A percentile compares a stretch with the other conserved stretches of the same genome.
phyloP scores from a whole-genome alignment of 92 coral and sea anemone genomes.

The Meandrina meandrites region DNA sequence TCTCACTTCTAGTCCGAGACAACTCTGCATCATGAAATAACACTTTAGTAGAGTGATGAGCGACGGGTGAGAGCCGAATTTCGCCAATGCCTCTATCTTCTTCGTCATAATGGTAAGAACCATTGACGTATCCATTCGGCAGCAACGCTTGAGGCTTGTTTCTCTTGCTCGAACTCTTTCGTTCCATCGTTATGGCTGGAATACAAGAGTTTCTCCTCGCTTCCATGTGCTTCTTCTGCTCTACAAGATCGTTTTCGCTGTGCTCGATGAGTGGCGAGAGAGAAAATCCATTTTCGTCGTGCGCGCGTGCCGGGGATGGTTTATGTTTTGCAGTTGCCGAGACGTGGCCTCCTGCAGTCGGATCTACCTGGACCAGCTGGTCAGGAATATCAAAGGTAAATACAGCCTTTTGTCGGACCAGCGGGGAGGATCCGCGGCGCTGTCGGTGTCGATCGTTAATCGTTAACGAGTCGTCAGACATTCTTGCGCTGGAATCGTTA shows the following conservation, averaged over 20 bases:
- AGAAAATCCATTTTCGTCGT: conserved; percentile 33
- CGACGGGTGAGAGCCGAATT: not conserved
- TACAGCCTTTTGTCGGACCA: conserved; percentile 92
- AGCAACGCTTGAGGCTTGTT: conserved; percentile 2
- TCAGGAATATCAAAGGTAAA: conserved; percentile 78
- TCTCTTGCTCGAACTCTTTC: conserved; percentile 30
- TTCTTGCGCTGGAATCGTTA: conserved; percentile 67
- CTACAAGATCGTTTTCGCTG: conserved; percentile 16
- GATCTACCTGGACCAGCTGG: conserved; percentile 42
- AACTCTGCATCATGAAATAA: not conserved
- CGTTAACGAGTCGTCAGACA: conserved; percentile 73
- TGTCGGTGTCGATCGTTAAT: conserved; percentile 67
- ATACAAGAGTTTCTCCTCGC: conserved; percentile 52
- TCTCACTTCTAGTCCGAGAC: conserved; percentile 6
- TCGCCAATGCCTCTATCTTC: conserved; percentile 48
- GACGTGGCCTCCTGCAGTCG: conserved; percentile 25
- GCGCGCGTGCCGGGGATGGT: conserved; percentile 28
- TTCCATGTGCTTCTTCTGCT: conserved; percentile 13
- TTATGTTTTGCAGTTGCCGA: conserved; percentile 2
- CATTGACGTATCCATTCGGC: conserved; percentile 72
- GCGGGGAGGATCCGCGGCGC: conserved; percentile 89
- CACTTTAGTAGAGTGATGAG: not conserved
- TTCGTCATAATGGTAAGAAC: conserved; percentile 71
- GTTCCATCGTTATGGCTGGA: conserved; percentile 56
- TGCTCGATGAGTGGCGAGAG: conserved; percentile 61